A percentile compares a stretch with the other conserved stretches of the same genome.
Evolutionary conservation across 2,797 vertebrate genomes (phyloP).

Genomic region (Scomberomorus guttatus): DNA sequence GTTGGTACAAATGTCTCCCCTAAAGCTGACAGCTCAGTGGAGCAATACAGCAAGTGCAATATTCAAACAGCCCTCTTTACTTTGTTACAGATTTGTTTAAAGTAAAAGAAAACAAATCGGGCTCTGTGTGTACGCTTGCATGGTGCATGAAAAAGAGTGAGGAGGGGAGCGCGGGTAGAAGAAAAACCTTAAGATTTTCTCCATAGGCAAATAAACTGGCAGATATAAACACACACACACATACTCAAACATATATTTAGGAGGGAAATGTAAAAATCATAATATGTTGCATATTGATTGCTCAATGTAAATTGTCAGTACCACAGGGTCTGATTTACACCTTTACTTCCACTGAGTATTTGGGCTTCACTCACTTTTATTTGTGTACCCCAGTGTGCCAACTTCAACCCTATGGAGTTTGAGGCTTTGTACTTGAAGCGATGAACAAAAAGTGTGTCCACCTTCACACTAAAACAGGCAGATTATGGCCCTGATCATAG

Average conservation of each 20-base stretch:
- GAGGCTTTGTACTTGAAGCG: not conserved
- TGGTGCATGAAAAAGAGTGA: conserved; percentile 20
- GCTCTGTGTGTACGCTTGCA: conserved; percentile 32
- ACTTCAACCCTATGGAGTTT: not conserved
- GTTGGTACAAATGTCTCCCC: conserved; percentile 50
- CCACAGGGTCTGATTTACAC: conserved; percentile 18
- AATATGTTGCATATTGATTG: conserved; percentile 3
- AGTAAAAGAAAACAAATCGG: conserved; percentile 59
- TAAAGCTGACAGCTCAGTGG: conserved; percentile 60
- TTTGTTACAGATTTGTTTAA: conserved; percentile 64
- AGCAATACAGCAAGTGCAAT: conserved; percentile 48
- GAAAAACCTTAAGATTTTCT: not conserved
- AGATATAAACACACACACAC: conserved; percentile 1
- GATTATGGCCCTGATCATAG: not conserved
- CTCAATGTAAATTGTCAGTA: not conserved
- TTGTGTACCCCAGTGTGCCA: not conserved
- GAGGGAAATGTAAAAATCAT: not conserved
- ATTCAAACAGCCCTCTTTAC: conserved; percentile 54
- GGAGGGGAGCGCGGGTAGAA: not conserved
- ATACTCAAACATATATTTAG: not conserved
- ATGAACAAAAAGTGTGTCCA: not conserved
- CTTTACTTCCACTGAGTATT: not conserved
- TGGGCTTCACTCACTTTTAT: conserved; percentile 30
- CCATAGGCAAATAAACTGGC: not conserved
- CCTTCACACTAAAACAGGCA: not conserved